These are phyloP conservation scores for Parnassius glacialis DNA, from an alignment of 2,888 invertebrate genomes.

Conservation along the genomic window DNA sequence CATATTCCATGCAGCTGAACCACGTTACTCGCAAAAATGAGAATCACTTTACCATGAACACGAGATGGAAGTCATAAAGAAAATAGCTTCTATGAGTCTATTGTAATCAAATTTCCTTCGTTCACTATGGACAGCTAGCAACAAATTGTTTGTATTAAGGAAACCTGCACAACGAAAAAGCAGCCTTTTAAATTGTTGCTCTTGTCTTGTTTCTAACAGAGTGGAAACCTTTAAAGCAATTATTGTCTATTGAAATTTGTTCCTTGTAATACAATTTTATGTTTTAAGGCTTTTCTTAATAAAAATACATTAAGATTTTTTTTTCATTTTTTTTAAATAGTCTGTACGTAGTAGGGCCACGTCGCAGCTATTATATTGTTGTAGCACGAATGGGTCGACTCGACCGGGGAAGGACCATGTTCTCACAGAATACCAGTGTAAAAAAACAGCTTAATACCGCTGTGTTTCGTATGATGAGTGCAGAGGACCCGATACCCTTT, in stretches of 20 bases:
- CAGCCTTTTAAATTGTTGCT: conserved; percentile 24
- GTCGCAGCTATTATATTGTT: not conserved
- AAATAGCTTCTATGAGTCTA: conserved; percentile 21
- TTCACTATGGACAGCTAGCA: conserved; percentile 29
- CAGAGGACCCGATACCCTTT: too few species aligned
- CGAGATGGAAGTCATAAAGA: conserved; percentile 17
- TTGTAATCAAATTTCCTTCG: conserved; percentile 33
- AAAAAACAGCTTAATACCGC: too few species aligned
- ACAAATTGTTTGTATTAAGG: conserved; percentile 26
- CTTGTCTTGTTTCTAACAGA: conserved; percentile 4
- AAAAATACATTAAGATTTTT: not conserved
- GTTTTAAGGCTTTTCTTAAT: too few species aligned
- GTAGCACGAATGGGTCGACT: not conserved
- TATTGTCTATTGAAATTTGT: conserved; percentile 1
- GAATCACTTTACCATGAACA: conserved; percentile 3
- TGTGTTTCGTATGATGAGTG: too few species aligned
- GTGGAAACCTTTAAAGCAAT: conserved; percentile 7
- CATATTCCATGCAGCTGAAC: conserved; percentile 4
- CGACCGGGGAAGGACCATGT: not conserved
- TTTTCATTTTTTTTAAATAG: not conserved
- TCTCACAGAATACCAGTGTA: too few species aligned
- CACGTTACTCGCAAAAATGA: conserved; percentile 10
- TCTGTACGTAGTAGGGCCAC: not conserved
- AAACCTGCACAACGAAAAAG: conserved; percentile 27
- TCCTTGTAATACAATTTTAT: not conserved